Base-by-base conservation (phyloP, 1,140 invertebrate species). In the Atta cephalotes region DNA sequence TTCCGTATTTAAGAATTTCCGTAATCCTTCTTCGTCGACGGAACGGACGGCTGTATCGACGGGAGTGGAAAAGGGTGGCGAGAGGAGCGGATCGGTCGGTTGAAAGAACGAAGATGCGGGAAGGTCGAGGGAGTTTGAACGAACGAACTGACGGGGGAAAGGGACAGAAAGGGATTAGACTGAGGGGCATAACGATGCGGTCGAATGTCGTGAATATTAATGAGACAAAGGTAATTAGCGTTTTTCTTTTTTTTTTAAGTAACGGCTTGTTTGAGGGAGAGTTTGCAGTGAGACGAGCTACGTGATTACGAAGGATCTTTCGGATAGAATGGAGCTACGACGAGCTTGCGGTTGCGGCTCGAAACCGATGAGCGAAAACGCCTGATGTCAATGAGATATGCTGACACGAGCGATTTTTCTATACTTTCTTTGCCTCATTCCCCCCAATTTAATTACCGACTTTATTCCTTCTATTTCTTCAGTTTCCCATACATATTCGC, bases 171-270 rank as follows among this genome's bases (percentile, higher is more conserved):
- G 86, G 92, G 93, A 94, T 94, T 93, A 94, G 92, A 93, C 91
- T 86, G 90, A 82, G 91, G 93, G 92, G 93, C 92, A 94, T 95
- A 94, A 94, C 94, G 94, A 94, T 93, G 94, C 93, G 94, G 93
- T 94, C 93, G 94, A 95, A 95, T 93, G 95, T 94, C 93, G 92
- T 95, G 95, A 95, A 95, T 95, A 95, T 95, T 95, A 95, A 95
- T 95, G 94, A 95, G 95, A 95, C 93, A 95, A 95, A 95, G 94
- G 94, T 95, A 95, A 95, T 95, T 95, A 95, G 93, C 92, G 93
- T 93, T 94, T 91, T 94, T 70, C 66, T 74, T 74, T 63, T 89
- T 89, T 77, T 91, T 92, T 94, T 92, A 94, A 94, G 92, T 94
- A 94, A 95, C 93, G 91, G 93, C 92, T 95, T 93, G 93, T 94